These are phyloP conservation scores for Polydrusus pterygomalis DNA, from an alignment of 2,888 invertebrate species.

Conservation along the genomic window DNA sequence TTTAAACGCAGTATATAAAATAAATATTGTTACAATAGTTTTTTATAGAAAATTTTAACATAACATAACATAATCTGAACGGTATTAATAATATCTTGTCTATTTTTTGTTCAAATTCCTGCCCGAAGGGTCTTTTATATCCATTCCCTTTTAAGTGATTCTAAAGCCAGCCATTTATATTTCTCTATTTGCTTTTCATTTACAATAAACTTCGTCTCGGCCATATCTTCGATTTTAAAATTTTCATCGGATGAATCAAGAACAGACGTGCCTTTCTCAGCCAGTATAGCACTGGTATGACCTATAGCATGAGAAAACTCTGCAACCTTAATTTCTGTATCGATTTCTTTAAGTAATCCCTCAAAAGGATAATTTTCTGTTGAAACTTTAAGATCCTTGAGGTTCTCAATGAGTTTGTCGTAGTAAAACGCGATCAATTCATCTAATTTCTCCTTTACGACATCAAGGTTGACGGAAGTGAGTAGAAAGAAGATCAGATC, in stretches of 20 bases:
- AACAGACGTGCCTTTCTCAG: constrained; percentile 32
- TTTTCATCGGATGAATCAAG: constrained; percentile 35
- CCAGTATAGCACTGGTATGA: constrained; percentile 18
- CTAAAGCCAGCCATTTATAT: constrained; percentile 25
- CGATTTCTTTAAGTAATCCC: constrained; percentile 39
- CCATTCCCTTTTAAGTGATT: constrained; percentile 35
- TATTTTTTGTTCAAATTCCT: no score
- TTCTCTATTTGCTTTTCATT: constrained; percentile 37
- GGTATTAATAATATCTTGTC: no score
- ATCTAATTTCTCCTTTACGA: constrained; percentile 28
- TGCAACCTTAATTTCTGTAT: neutral
- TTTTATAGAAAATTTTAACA: no score
- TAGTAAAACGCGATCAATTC: constrained; percentile 46
- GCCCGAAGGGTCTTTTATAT: neutral
- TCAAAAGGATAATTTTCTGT: constrained; percentile 34
- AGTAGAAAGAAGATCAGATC: constrained; percentile 48
- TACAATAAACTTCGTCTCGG: neutral
- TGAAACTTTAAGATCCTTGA: constrained; percentile 43
- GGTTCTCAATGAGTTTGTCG: constrained; percentile 40
- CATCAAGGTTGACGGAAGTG: constrained; percentile 35
- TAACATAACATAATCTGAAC: no score
- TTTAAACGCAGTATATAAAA: no score
- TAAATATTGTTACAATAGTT: no score
- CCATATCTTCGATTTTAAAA: constrained; percentile 26
- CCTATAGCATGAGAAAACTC: constrained; percentile 35